Percentiles rank a stretch among this genome's conserved stretches.
Conservation (phyloP, 2,888 invertebrate species). For the Xanthia togata region DNA sequence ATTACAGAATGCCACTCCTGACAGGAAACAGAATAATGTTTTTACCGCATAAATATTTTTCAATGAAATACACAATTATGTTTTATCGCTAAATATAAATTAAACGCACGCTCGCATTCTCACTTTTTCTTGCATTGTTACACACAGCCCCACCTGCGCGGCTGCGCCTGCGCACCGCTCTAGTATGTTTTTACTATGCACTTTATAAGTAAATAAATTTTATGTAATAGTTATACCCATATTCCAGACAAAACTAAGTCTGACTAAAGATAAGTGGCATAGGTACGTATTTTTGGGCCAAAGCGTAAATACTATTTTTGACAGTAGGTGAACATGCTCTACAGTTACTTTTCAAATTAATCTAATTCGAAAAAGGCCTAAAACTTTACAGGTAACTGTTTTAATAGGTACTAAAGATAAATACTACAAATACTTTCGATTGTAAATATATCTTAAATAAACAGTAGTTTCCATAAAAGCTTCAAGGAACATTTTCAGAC, state of each 20-base stretch:
- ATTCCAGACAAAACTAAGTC: not conserved
- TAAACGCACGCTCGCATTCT: slow-evolving; percentile 65
- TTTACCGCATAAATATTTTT: slow-evolving; percentile 62
- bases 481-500: not conserved
- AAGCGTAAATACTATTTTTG: not conserved
- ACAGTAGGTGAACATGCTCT: not conserved
- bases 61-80: slow-evolving; percentile 70
- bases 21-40: slow-evolving; percentile 58
- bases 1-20: slow-evolving; percentile 56
- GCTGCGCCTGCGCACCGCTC: slow-evolving; percentile 51
- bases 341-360: not conserved
- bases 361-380: not conserved
- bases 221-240: slow-evolving; percentile 1
- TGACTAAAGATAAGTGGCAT: not conserved
- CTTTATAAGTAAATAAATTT: slow-evolving; percentile 21
- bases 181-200: slow-evolving; percentile 38
- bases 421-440: not conserved
- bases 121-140: slow-evolving; percentile 66
- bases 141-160: slow-evolving; percentile 64
- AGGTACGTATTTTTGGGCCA: not conserved
- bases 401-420: not conserved
- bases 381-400: not conserved
- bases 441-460: not conserved
- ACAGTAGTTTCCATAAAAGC: not conserved
- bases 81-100: slow-evolving; percentile 70